Conservation (phyloP, 1,140 invertebrate species). For the Tachypleus tridentatus region DNA sequence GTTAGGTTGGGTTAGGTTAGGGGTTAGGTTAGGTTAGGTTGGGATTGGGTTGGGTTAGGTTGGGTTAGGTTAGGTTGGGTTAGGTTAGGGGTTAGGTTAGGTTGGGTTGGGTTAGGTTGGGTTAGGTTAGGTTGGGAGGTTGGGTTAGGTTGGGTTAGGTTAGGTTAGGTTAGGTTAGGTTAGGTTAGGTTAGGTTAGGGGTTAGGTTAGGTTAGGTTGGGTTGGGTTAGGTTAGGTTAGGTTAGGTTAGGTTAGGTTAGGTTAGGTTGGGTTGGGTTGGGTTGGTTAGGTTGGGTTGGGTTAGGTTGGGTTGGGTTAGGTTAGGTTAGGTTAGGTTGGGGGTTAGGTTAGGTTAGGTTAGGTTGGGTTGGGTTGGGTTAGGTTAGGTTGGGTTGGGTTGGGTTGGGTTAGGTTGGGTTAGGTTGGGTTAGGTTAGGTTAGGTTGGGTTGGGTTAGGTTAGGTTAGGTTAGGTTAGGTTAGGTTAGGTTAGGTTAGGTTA, state of each 20-base stretch:
- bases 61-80: conserved; percentile 14
- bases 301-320: too few species aligned
- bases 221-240: conserved; percentile 3
- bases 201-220: conserved; percentile 18
- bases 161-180: conserved; percentile 24
- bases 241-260: conserved; percentile 22
- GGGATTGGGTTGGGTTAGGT: conserved; percentile 17
- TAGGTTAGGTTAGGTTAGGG: conserved; percentile 23
- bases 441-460: too few species aligned
- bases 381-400: too few species aligned
- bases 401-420: too few species aligned
- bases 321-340: too few species aligned
- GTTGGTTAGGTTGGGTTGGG: conserved; percentile 18
- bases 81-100: conserved; percentile 20
- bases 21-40: conserved; percentile 23
- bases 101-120: conserved; percentile 21
- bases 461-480: too few species aligned
- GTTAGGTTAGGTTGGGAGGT: conserved; percentile 23
- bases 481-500: too few species aligned
- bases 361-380: too few species aligned
- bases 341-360: too few species aligned
- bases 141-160: conserved; percentile 26
- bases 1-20: conserved; percentile 27
- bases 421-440: too few species aligned
- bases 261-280: conserved; percentile 15